phyloP scores from a whole-genome alignment of 2,888 invertebrate species.

The Leptinotarsa haldemani region DNA sequence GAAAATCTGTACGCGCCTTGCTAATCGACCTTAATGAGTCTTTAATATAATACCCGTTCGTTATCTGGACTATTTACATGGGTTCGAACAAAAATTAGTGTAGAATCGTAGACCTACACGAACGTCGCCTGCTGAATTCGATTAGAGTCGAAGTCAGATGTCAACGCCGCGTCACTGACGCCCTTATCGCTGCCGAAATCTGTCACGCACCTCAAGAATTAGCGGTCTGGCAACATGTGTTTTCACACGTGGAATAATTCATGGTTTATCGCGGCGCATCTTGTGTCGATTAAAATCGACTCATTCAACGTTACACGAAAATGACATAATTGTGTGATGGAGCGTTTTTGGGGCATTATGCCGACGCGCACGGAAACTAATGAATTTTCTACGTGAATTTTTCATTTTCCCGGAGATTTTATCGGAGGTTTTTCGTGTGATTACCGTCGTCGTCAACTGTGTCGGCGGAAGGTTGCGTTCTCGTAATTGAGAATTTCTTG shows the following conservation, averaged over 20 bases:
- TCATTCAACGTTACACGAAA: conserved; percentile 57
- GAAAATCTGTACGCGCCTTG: background rate
- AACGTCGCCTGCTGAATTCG: conserved; percentile 41
- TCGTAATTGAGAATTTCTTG: background rate
- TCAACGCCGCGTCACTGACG: conserved; percentile 45
- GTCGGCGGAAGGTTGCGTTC: background rate
- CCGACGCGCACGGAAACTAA: conserved; percentile 26
- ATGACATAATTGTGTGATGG: conserved; percentile 58
- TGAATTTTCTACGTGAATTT: conserved; percentile 24
- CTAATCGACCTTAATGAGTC: conserved; percentile 36
- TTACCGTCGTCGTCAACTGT: conserved; percentile 7
- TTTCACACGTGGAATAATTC: conserved; percentile 65
- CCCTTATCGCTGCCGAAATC: conserved; percentile 39
- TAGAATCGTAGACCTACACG: conserved; percentile 6
- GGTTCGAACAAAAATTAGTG: conserved; percentile 21
- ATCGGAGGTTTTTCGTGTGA: conserved; percentile 1
- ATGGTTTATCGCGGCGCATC: conserved; percentile 56
- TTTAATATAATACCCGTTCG: conserved; percentile 37
- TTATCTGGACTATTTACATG: conserved; percentile 34
- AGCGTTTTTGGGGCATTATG: conserved; percentile 20
- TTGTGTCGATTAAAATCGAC: conserved; percentile 56
- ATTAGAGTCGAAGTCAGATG: conserved; percentile 53
- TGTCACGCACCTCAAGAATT: conserved; percentile 64
- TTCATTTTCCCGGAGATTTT: conserved; percentile 1
- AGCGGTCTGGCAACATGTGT: conserved; percentile 56